Base-by-base conservation (phyloP, 2,888 invertebrate species). In the Cybosia mesomella region DNA sequence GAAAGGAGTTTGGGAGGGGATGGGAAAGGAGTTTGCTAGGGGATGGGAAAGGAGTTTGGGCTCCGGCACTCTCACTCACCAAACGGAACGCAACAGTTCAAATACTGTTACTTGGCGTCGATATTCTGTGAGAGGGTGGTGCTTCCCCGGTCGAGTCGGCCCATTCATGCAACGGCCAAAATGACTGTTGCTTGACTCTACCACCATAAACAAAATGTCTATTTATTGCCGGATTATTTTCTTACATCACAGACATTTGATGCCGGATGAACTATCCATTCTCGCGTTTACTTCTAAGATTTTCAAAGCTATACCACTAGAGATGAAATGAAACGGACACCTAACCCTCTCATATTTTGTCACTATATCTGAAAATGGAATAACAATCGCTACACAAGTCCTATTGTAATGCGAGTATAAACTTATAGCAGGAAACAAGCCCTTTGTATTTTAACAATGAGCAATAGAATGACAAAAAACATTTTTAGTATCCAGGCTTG, bases 381-480 rank as follows among this genome's bases (percentile, higher is more conserved):
- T 75, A 39, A 71, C 68, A 76, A 67, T 59, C 73, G 67, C 66
- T 60, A 71, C 64, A 70, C 66, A 67, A 77, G 67, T 68, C 68
- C 71, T 74, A 81, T 82, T 84, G 82, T 84, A 72, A 82, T 83
- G 80, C 81, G 85, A 82, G 83, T 87, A 86, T 86, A 83, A 87
- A 85, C 84, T 86, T 89, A 90, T 89, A 89, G 86, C 91, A 92
- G 92, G 91, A 92, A 90, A 88, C 89, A 83, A 83, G 89, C 87
- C 91, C 91, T 92, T 92, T 91, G 91, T 91, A 85, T 87, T 83
- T 77, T 76, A 88, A 93, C 92, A 93, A 93, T 92, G 89, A 89
- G 89, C 89, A 89, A 90, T 91, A 87, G 88, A 89, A 89, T 88
- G 87, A 92, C 92, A 92, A 92, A 58, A 92, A 89, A 80, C 77